These are phyloP conservation scores for Camponotus pennsylvanicus DNA, from an alignment of 1,140 invertebrate genomes.

Conservation along the genomic window DNA sequence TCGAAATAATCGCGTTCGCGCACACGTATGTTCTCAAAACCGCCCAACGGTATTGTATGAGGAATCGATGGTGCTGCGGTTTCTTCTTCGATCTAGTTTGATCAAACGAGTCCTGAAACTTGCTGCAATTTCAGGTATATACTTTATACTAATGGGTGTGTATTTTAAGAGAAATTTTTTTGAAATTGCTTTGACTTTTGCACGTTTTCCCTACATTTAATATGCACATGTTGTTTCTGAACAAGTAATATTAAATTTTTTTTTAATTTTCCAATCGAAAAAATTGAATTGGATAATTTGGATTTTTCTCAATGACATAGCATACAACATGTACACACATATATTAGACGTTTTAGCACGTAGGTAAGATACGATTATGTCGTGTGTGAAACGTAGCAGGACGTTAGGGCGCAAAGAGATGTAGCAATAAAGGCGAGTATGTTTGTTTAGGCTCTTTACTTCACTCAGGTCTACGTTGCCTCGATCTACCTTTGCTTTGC, in stretches of 20 bases:
- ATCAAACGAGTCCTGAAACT: background rate
- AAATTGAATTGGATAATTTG: background rate
- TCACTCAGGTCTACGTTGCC: conserved; percentile 72
- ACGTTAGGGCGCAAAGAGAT: conserved; percentile 76
- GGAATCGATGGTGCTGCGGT: conserved; percentile 54
- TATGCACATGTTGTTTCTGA: background rate
- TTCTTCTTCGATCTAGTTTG: conserved; percentile 57
- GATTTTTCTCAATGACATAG: background rate
- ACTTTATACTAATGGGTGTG: background rate
- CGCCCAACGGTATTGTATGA: conserved; percentile 60
- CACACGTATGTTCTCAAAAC: conserved; percentile 72
- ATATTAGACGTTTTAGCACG: background rate
- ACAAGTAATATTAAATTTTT: background rate
- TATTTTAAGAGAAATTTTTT: background rate
- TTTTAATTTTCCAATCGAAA: background rate
- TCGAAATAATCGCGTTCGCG: conserved; percentile 74
- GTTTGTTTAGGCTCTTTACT: conserved; percentile 85
- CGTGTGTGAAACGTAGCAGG: conserved; percentile 56
- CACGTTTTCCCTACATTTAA: background rate
- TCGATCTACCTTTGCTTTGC: conserved; percentile 67
- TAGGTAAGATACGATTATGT: conserved; percentile 56
- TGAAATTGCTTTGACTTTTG: background rate
- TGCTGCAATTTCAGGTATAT: background rate
- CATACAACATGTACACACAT: background rate
- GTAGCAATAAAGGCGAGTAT: conserved; percentile 85